Evolutionary conservation across 2,797 vertebrate species (phyloP).

Genomic region (Gallirallus australis): DNA sequence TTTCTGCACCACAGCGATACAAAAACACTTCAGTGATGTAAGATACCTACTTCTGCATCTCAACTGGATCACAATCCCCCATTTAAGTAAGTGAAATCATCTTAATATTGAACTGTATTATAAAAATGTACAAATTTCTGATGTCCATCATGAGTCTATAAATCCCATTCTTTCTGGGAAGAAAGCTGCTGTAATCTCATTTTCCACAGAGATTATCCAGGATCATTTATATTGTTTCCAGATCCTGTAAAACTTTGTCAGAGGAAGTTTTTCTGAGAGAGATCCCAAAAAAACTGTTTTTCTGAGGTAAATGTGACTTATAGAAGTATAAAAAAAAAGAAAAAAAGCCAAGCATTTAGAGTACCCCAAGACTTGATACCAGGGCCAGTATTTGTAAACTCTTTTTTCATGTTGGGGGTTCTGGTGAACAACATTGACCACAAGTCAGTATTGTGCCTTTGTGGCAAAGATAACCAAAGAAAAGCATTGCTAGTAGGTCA

Average conservation of each 20-base stretch:
- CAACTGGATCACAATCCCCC: neutral
- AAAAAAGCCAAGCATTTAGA: neutral
- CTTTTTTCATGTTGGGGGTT: neutral
- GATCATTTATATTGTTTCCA: neutral
- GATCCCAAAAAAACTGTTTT: neutral
- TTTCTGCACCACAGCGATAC: neutral
- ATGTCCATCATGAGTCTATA: fast-evolving
- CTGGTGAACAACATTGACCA: neutral
- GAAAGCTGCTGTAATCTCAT: neutral
- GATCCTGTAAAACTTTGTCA: neutral
- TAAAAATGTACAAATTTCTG: neutral
- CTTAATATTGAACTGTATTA: neutral
- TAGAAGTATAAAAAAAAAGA: neutral
- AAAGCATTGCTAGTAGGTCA: neutral
- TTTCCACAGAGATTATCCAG: neutral
- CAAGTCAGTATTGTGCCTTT: neutral
- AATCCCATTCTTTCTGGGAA: neutral
- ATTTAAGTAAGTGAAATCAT: neutral
- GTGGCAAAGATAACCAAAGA: neutral
- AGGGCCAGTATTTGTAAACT: neutral
- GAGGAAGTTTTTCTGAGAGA: neutral
- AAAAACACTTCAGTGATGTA: neutral
- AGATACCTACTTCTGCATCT: neutral
- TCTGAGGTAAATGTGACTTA: neutral
- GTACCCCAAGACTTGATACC: neutral